phyloP scores from a whole-genome alignment of 2,888 invertebrate genomes.

The Apamea sordens region DNA sequence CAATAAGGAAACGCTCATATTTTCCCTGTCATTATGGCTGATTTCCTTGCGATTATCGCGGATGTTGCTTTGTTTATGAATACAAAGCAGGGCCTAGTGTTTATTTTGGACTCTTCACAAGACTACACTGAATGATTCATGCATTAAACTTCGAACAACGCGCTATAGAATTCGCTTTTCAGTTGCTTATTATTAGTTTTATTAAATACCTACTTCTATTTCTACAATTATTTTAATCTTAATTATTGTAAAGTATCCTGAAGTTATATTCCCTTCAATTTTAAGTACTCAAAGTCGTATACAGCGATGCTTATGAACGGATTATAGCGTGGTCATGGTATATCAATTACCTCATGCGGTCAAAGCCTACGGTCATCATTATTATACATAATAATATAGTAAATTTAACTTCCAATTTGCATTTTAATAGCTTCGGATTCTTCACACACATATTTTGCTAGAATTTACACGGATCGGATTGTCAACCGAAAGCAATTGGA shows the following conservation, averaged over 20 bases:
- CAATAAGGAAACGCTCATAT: constrained; percentile 60
- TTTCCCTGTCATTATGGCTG: constrained; percentile 49
- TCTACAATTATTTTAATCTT: constrained; percentile 14
- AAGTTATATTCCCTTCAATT: constrained; percentile 37
- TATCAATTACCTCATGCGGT: constrained; percentile 63
- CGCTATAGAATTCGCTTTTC: constrained; percentile 6
- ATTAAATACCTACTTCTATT: constrained; percentile 4
- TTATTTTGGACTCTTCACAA: constrained; percentile 39
- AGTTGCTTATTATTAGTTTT: constrained; percentile 11
- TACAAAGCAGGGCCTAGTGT: constrained; percentile 34
- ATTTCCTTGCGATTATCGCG: constrained; percentile 61
- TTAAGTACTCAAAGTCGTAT: constrained; percentile 31
- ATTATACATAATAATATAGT: constrained; percentile 68
- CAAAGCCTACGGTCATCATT: constrained; percentile 57
- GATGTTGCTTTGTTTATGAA: constrained; percentile 57
- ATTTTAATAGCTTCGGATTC: constrained; percentile 83
- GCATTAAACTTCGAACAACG: constrained; percentile 3
- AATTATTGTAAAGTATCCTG: constrained; percentile 20
- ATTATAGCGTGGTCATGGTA: constrained; percentile 54
- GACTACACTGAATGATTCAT: constrained; percentile 31
- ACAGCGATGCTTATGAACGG: constrained; percentile 37
- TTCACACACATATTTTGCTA: constrained; percentile 85
- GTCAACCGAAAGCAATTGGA: constrained; percentile 87
- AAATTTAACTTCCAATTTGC: constrained; percentile 82
- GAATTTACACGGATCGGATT: constrained; percentile 86